Conservation (phyloP, 30 jellyfish, hydroid and myxozoan species). For the Aurelia aurita complex sp. Pacific region DNA sequence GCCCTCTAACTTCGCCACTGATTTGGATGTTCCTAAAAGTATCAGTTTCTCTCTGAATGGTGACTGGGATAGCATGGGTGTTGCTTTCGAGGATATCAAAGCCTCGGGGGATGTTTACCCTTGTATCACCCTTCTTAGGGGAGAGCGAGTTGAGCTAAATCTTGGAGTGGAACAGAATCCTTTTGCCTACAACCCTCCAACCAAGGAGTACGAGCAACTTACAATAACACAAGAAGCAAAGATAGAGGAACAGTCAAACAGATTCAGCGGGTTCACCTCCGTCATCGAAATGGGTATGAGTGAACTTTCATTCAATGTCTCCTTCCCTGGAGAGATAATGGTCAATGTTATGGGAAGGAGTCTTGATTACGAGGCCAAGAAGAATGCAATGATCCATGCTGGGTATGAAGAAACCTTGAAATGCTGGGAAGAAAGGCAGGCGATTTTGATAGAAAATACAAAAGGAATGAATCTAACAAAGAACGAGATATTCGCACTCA, state of each 20-base stretch:
- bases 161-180: constrained; percentile 40
- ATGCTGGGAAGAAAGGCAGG: constrained; percentile 30
- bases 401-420: constrained; percentile 61
- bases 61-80: constrained; percentile 56
- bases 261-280: constrained; percentile 19
- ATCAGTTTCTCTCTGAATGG: constrained; percentile 67
- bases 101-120: constrained; percentile 39
- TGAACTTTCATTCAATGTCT: constrained; percentile 31
- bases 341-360: constrained; percentile 70
- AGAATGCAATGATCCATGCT: constrained; percentile 63
- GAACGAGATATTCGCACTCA: constrained; percentile 54
- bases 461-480: constrained; percentile 36
- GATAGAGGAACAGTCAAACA: background rate
- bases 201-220: constrained; percentile 30
- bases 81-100: constrained; percentile 48
- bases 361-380: constrained; percentile 69
- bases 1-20: constrained; percentile 8
- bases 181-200: constrained; percentile 27
- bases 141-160: constrained; percentile 50
- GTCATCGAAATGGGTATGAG: constrained; percentile 63
- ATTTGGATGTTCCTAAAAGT: constrained; percentile 18
- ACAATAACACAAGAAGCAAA: constrained; percentile 6
- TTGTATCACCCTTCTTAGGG: constrained; percentile 53
- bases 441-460: background rate
- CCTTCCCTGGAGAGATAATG: constrained; percentile 73